Conservation (phyloP, 2,113 vertebrate species). For the Syngnathus scovelli region DNA sequence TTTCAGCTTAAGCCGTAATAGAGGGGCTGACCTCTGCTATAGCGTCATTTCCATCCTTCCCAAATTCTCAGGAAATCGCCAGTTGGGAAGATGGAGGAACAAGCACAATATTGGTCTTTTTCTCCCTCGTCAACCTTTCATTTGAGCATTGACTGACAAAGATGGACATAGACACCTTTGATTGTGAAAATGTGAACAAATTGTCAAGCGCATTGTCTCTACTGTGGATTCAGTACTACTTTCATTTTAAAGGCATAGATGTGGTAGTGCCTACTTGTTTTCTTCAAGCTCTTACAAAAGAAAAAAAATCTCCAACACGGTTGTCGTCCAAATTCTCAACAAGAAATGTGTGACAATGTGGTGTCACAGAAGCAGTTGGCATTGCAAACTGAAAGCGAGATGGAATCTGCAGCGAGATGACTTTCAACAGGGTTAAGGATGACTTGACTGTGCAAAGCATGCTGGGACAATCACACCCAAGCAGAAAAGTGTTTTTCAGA, state of each 20-base stretch:
- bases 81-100: conserved; percentile 30
- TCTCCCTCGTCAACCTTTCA: conserved; percentile 39
- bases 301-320: background rate
- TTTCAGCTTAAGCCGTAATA: conserved; percentile 61
- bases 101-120: conserved; percentile 38
- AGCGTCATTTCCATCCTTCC: conserved; percentile 62
- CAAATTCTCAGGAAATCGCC: conserved; percentile 52
- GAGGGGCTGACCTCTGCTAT: conserved; percentile 65
- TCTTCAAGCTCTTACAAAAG: background rate
- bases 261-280: background rate
- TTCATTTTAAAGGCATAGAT: background rate
- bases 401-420: conserved; percentile 22
- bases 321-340: background rate
- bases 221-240: background rate
- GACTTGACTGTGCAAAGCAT: conserved; percentile 31
- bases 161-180: conserved; percentile 3
- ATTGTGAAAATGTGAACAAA: background rate
- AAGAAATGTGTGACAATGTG: conserved; percentile 8
- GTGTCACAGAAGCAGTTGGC: conserved; percentile 19
- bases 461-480: conserved; percentile 40
- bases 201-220: background rate
- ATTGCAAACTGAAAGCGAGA: conserved; percentile 18
- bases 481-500: background rate
- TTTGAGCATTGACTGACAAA: conserved; percentile 51
- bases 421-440: conserved; percentile 32